Base-by-base conservation (phyloP, 2,113 vertebrate species). In the Phalacrocorax brasilianus region DNA sequence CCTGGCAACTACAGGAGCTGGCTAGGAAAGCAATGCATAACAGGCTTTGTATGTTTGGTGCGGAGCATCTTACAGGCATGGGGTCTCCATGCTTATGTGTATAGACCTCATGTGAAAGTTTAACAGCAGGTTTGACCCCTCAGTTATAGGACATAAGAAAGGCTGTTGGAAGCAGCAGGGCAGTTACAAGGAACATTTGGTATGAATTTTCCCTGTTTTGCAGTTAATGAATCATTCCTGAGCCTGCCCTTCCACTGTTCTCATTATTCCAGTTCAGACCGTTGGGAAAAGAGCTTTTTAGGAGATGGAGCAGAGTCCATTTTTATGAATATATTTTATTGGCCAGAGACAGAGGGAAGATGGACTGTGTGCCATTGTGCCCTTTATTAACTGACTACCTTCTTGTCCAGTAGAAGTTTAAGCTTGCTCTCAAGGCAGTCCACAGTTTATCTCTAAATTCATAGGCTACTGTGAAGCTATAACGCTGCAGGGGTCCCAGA, bases 211-310 rank as follows among this genome's bases (percentile, higher is more conserved):
- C 94, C 84, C 91, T 96, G 59, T 89, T 95, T 94, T 94, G 86
- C 94, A 92, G 83, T 91, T 95, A 94, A 96, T 97, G 95, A 95
- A 97, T 96, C 94, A 96, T 93, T 97, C 80, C 80, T 66, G 86
- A 91, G 73, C 80, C 83, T 92, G 83, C 76, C 70, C 76, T 95
- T 95, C 92, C 84, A 97, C 89, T 96, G 73, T 82, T 94, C 84
- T 94, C 92, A 70, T 96, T 90, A 93, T 91, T 95, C 73, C 49
- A 78, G 77, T 89, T 94, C 77, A 94, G 62, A 76, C 81, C 88
- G 53, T 56, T 73, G 66, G 62, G 85, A 65, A 85, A 92, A 95
- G 62, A 53, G 38, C 53, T 75, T 62, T 79, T 94, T 66, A 96
- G 74, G 74, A 95, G 66, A 79, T 1, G 12, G 49, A 87, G 50